Percentiles rank a stretch among this genome's conserved stretches.
Evolutionary conservation across 2,888 invertebrate genomes (phyloP).

Genomic region (Acrobasis consociella): DNA sequence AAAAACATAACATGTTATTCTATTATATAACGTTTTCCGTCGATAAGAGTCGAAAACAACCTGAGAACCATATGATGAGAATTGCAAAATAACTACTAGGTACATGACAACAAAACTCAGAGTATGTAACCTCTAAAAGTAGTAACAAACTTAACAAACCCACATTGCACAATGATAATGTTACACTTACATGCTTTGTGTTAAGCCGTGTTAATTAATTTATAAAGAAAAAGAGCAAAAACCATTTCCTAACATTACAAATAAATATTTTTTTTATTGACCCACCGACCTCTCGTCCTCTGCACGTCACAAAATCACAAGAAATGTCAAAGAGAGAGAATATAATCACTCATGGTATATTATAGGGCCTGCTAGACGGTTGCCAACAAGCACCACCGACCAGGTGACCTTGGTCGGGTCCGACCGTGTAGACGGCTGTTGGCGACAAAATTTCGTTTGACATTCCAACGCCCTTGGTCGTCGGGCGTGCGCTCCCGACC

Average conservation of each 20-base stretch:
- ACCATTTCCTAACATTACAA: conserved; percentile 64
- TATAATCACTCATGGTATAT: too few species aligned
- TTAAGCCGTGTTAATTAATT: conserved; percentile 55
- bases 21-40: conserved; percentile 33
- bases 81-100: conserved; percentile 28
- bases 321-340: too few species aligned
- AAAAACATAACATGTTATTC: conserved; percentile 20
- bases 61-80: conserved; percentile 29
- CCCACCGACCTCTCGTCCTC: conserved; percentile 61
- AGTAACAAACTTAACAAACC: conserved; percentile 19
- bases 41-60: neutral
- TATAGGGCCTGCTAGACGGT: too few species aligned
- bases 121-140: conserved; percentile 38
- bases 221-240: conserved; percentile 67
- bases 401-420: too few species aligned
- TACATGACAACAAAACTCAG: conserved; percentile 35
- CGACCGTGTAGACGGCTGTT: too few species aligned
- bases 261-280: conserved; percentile 62
- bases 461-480: too few species aligned
- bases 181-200: conserved; percentile 65
- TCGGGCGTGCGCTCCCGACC: too few species aligned
- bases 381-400: too few species aligned
- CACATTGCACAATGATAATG: conserved; percentile 19
- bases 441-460: too few species aligned
- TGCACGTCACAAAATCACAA: conserved; percentile 25